phyloP scores from a whole-genome alignment of 2,888 invertebrate genomes.

The Adelphocoris suturalis region DNA sequence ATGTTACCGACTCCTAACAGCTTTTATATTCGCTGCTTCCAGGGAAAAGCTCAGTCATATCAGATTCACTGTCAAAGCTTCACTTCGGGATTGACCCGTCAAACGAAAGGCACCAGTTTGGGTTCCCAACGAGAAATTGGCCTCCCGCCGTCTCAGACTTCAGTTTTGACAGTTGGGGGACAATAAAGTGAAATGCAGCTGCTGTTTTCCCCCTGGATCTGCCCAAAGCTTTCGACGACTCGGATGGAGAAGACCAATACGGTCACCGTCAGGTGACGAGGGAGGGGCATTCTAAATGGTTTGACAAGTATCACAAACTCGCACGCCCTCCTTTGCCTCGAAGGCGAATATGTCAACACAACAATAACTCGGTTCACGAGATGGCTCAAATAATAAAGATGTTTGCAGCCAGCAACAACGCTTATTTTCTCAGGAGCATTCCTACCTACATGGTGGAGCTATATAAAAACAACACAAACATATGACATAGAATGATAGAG shows the following conservation, averaged over 20 bases:
- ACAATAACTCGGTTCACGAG: slow-evolving; percentile 38
- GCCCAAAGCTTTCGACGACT: neutral
- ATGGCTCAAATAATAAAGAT: neutral
- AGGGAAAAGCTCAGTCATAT: slow-evolving; percentile 11
- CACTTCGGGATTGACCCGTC: slow-evolving; percentile 56
- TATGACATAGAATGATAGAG: too few species aligned
- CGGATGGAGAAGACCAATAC: slow-evolving; percentile 7
- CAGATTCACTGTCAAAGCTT: slow-evolving; percentile 61
- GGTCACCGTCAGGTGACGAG: slow-evolving; percentile 24
- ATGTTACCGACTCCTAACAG: neutral
- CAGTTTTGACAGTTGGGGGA: slow-evolving; percentile 63
- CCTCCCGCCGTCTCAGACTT: slow-evolving; percentile 63
- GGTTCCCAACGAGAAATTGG: slow-evolving; percentile 41
- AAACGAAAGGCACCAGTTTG: neutral
- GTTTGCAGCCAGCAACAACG: neutral
- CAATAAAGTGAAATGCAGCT: slow-evolving; percentile 65
- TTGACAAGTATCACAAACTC: slow-evolving; percentile 56
- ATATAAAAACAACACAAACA: too few species aligned
- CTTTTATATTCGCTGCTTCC: neutral
- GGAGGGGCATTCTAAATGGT: slow-evolving; percentile 48
- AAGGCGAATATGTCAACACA: slow-evolving; percentile 48
- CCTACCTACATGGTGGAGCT: too few species aligned
- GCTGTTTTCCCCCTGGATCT: slow-evolving; percentile 48
- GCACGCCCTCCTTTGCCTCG: slow-evolving; percentile 12
- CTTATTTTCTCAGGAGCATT: neutral